These are phyloP conservation scores for Neodiprion virginianus DNA, from an alignment of 1,140 invertebrate genomes.

Conservation along the genomic window DNA sequence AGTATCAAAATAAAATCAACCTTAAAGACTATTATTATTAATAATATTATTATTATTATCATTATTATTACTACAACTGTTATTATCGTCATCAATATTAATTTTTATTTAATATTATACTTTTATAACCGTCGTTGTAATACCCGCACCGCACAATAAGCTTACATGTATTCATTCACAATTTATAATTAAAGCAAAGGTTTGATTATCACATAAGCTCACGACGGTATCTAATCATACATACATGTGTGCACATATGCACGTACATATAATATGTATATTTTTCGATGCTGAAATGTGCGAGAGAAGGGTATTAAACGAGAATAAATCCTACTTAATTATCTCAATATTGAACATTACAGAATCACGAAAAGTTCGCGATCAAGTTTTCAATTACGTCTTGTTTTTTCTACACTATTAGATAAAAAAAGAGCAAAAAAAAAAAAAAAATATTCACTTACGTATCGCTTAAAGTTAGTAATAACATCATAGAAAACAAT, in stretches of 20 bases:
- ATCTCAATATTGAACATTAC: conserved; percentile 5
- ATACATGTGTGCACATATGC: too few relatives aligned
- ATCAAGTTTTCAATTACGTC: conserved; percentile 29
- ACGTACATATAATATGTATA: too few relatives aligned
- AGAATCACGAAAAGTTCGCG: conserved; percentile 26
- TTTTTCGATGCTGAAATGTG: not conserved
- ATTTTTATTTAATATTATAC: not conserved
- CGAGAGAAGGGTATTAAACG: conserved; percentile 33
- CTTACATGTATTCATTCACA: too few relatives aligned
- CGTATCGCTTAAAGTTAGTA: too few relatives aligned
- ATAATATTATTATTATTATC: not conserved
- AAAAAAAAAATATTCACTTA: too few relatives aligned
- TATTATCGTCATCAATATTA: not conserved
- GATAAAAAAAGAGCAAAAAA: too few relatives aligned
- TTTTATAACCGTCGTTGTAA: too few relatives aligned
- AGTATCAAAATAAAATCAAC: conserved; percentile 44
- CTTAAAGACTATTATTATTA: conserved; percentile 43
- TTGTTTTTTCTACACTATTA: conserved; percentile 9
- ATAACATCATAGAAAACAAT: too few relatives aligned
- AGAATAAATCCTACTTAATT: conserved; percentile 34
- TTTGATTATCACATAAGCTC: too few relatives aligned
- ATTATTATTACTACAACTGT: not conserved
- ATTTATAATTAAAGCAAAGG: too few relatives aligned
- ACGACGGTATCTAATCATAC: too few relatives aligned
- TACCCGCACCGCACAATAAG: too few relatives aligned